A percentile compares a stretch with the other conserved stretches of the same genome.
These are phyloP conservation scores for Axis porcinus DNA, from an alignment of 2,113 vertebrate species.

Conservation along the genomic window DNA sequence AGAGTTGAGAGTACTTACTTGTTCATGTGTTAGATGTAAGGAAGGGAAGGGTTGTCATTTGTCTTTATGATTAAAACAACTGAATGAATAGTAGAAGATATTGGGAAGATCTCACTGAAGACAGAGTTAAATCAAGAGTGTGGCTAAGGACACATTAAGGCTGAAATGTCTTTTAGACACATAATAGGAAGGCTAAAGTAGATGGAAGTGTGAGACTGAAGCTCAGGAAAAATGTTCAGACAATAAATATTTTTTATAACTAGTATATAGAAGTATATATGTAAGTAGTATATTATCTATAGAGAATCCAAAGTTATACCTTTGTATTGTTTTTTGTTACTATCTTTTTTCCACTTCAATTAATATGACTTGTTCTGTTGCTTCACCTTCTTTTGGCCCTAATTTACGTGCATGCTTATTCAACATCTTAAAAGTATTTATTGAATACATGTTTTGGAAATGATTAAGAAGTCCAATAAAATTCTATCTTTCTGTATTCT, in stretches of 20 bases:
- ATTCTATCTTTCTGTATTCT: neutral
- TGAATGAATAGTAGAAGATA: neutral
- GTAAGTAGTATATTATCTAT: neutral
- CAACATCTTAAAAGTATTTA: neutral
- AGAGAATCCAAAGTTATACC: neutral
- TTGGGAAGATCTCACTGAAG: neutral
- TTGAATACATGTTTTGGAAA: slow-evolving; percentile 1
- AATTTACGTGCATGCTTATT: neutral
- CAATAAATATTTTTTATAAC: neutral
- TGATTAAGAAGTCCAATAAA: neutral
- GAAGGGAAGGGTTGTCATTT: neutral
- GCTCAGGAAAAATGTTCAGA: neutral
- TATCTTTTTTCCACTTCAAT: neutral
- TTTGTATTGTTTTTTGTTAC: neutral
- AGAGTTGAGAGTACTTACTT: neutral
- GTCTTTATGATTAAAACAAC: neutral
- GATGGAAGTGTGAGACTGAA: neutral
- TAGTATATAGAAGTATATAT: no score
- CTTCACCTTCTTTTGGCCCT: neutral
- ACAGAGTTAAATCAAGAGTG: neutral
- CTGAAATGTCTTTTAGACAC: neutral
- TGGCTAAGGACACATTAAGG: neutral
- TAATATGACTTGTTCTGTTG: neutral
- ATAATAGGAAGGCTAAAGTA: neutral
- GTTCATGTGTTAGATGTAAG: neutral